These are phyloP conservation scores for Isurus oxyrinchus DNA, from an alignment of 2,113 vertebrate genomes.

Conservation along the genomic window DNA sequence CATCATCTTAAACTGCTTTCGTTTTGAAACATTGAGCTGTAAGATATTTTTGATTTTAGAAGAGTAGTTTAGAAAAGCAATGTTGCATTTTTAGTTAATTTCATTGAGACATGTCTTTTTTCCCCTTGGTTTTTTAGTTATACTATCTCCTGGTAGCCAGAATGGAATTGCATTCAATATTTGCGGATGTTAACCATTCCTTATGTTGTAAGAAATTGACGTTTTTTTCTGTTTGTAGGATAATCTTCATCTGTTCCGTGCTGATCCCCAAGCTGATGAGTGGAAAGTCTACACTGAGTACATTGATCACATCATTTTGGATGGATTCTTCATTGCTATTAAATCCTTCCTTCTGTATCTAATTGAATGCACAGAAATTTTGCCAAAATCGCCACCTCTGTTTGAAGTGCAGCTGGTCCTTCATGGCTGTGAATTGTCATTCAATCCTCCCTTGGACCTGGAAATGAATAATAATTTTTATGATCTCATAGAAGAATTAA, in stretches of 20 bases:
- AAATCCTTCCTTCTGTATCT: constrained; percentile 67
- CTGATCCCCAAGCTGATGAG: constrained; percentile 57
- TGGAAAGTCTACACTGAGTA: constrained; percentile 64
- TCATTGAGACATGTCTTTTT: neutral
- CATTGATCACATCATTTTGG: constrained; percentile 62
- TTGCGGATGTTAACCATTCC: neutral
- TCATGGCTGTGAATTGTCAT: constrained; percentile 56
- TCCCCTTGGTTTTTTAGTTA: neutral
- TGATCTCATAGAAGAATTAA: constrained; percentile 56
- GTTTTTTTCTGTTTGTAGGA: constrained; percentile 49
- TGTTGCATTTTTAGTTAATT: neutral
- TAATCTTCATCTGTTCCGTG: constrained; percentile 64
- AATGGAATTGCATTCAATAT: neutral
- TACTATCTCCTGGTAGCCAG: neutral
- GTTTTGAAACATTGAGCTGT: neutral
- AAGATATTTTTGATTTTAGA: neutral
- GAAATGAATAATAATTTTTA: constrained; percentile 62
- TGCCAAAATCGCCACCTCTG: constrained; percentile 54
- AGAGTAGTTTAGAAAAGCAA: neutral
- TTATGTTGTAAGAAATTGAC: neutral
- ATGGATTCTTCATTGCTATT: constrained; percentile 60
- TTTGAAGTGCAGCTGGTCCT: constrained; percentile 67
- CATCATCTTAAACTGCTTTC: neutral
- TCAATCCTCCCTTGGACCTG: constrained; percentile 59
- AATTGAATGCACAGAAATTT: constrained; percentile 62